Evolutionary conservation across 37 sponge, comb jelly and placozoan genomes (phyloP), one percentile per base, ranked within the genome.

Genomic region (Bolinopsis microptera): DNA sequence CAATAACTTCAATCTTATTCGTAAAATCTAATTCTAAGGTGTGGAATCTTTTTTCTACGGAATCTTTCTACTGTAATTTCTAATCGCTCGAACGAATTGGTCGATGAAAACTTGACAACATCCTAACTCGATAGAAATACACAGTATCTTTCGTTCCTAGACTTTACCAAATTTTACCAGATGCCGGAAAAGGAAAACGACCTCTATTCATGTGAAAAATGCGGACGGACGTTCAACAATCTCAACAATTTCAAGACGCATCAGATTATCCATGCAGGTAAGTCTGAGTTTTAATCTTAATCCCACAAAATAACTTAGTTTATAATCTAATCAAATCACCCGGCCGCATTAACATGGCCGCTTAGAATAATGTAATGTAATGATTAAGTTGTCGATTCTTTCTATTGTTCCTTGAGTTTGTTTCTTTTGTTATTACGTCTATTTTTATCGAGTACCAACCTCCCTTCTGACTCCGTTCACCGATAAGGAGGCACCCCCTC

Each of bases 221-320:
- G 74, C 21, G 74, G 74, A 22, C 16, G 74, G 26, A 28, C 74
- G 3, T 70, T 70, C 74, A 70, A 70, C 74, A 70, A 70, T 26
- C 74, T 70, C 28, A 70, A 70, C 74, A 70, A 70, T 26, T 70
- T 70, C 30, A 70, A 70, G 21, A 70, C 74, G 5, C 74, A 70
- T n/a, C 74, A 70, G 21, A 70, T 70, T 5, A 70, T 70, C 30
- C 74, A 70, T 22, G 74, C 74, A 3, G 74, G 74, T 70, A 70
- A 28, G 26, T 70, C 1, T 26, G 1, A 28, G 16, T n/a, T 70
- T 70, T 22, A 28, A 70, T 48, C 13, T 48, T 48, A 48, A 48
- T 48, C 5, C 9, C 61, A 13, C 13, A 13, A 48, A 18, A 5
- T 48, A 18, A 18, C 9, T 48, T 48, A 13, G 5, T 5, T 48